Base-by-base conservation (phyloP, 1,140 invertebrate genomes). In the Philaenus spumarius region DNA sequence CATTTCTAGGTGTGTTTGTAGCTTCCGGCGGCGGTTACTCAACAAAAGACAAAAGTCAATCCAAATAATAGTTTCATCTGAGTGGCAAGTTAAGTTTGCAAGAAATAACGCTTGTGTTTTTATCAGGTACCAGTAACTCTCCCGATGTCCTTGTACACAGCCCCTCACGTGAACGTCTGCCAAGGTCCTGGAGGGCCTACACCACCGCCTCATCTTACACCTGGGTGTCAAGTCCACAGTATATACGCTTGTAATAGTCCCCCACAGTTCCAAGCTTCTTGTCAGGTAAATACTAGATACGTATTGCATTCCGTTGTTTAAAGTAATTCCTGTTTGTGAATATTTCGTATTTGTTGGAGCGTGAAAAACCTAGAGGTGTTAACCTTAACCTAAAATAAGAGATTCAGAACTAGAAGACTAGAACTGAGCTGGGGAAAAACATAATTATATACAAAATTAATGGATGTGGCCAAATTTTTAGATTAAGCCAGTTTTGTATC, bases 131-230 rank as follows among this genome's bases (percentile, higher is more conserved):
- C 78, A 75, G 78, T 83, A 52, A 81, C 81, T 40, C 80, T 83
- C 15, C 79, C 80, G 42, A 75, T 86, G 55, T 78, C 79, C 14
- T 70, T 78, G 59, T 61, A 77, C 67, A 54, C 80, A 67, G 66
- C 71, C 48, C 70, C 73, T 19, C 71, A 74, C 60, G 68, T 75
- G 51, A 78, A 77, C 5, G 72, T 79, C 35, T 79, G 77, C 65
- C 60, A 53, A 60, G 59, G 59, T 30, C 54, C 61, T 17, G 48
- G 59, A 12, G 59, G 52, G 14, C 67, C 72, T 39, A 68, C 74
- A 53, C 75, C 78, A 37, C 72, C 74, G 5, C 64, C 76, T 1
- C 78, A 79, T 62, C 66, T 80, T 47, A 37, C 55, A 55, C 75
- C 75, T 55, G 67, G 65, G 30, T 76, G 75, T 57, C 75, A 78